These are phyloP conservation scores for Esox lucius DNA, from an alignment of 2,797 vertebrate species.

Conservation along the genomic window DNA sequence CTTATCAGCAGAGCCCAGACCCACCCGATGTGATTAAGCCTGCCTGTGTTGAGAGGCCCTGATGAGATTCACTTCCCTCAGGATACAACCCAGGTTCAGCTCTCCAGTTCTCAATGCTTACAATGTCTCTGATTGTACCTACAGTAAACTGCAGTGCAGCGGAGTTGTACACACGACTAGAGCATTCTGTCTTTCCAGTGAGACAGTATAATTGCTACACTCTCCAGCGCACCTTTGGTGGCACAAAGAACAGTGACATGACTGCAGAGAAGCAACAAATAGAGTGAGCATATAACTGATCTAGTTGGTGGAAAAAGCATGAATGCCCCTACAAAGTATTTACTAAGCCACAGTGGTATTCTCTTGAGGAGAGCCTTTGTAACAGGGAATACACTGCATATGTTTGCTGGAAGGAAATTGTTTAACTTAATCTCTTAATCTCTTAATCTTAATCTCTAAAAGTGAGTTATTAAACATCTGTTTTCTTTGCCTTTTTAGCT, in stretches of 20 bases:
- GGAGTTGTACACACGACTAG: background rate
- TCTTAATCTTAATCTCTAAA: background rate
- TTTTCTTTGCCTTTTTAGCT: background rate
- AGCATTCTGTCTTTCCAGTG: slow-evolving; percentile 11
- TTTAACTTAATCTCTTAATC: background rate
- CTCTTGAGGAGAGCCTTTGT: background rate
- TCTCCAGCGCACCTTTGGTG: slow-evolving; percentile 8
- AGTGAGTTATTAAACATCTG: background rate
- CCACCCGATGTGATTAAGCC: slow-evolving; percentile 39
- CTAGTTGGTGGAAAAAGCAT: background rate
- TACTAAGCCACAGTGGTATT: background rate
- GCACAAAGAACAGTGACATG: background rate
- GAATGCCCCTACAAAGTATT: background rate
- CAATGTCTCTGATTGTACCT: slow-evolving; percentile 4
- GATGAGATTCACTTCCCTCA: slow-evolving; percentile 31
- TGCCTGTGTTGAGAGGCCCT: slow-evolving; percentile 29
- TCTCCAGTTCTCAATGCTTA: background rate
- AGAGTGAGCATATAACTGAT: background rate
- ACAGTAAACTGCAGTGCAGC: slow-evolving; percentile 22
- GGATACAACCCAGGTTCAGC: slow-evolving; percentile 8
- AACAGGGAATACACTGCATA: too few species aligned
- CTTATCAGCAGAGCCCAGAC: slow-evolving; percentile 61
- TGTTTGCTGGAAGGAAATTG: background rate
- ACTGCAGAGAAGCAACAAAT: background rate
- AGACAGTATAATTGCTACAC: slow-evolving; percentile 1